Evolutionary conservation across 2,113 vertebrate genomes (phyloP).

Genomic region (Lasiurus borealis): DNA sequence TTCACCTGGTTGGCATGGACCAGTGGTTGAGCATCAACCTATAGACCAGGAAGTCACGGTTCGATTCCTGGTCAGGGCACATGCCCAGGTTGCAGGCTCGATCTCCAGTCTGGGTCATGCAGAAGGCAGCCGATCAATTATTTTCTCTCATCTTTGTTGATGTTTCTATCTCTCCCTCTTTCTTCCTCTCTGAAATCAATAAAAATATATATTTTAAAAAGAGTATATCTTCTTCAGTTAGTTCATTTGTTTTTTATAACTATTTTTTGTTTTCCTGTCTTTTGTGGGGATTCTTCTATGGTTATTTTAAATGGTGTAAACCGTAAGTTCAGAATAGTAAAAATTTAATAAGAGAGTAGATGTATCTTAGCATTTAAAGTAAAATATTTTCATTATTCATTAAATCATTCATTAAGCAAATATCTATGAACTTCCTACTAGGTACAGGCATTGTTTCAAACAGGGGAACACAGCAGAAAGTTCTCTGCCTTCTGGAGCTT

Average conservation of each 20-base stretch:
- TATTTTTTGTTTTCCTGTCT: background rate
- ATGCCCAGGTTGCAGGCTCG: too few species aligned
- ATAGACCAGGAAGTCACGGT: too few species aligned
- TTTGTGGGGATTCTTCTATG: background rate
- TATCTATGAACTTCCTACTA: background rate
- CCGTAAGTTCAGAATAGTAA: background rate
- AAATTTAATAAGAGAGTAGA: background rate
- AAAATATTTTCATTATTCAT: slow-evolving; percentile 11
- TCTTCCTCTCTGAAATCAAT: too few species aligned
- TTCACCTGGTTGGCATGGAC: too few species aligned
- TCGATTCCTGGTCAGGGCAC: too few species aligned
- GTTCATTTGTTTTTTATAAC: background rate
- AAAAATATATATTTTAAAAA: too few species aligned
- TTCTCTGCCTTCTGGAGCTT: background rate
- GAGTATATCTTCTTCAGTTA: background rate
- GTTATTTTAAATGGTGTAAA: background rate
- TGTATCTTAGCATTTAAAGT: background rate
- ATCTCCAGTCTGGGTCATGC: too few species aligned
- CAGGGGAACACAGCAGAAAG: background rate
- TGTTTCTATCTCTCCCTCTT: too few species aligned
- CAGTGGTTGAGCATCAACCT: too few species aligned
- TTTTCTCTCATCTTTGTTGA: too few species aligned
- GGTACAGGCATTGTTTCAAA: background rate
- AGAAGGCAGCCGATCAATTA: too few species aligned
- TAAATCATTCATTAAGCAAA: background rate